These are phyloP conservation scores for Eugnorisma glareosa DNA, from an alignment of 2,888 invertebrate species.

Conservation along the genomic window DNA sequence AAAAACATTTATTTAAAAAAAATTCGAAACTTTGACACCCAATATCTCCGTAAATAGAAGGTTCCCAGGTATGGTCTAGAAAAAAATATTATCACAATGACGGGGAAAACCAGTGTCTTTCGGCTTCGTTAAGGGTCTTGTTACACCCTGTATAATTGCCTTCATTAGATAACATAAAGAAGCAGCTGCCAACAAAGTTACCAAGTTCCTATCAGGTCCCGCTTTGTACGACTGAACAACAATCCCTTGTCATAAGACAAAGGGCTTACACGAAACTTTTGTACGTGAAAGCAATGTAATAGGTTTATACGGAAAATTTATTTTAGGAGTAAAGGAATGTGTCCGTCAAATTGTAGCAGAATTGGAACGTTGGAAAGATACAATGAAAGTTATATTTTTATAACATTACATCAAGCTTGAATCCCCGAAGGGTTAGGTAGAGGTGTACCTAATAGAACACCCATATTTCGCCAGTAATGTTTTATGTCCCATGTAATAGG, in stretches of 20 bases:
- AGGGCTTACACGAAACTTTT: conserved; percentile 59
- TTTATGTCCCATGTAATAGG: no score
- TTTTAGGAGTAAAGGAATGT: neutral
- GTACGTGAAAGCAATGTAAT: conserved; percentile 45
- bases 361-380: neutral
- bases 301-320: conserved; percentile 23
- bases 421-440: neutral
- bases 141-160: conserved; percentile 56
- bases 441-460: no score
- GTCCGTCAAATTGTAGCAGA: neutral
- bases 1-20: no score
- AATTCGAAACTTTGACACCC: no score
- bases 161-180: conserved; percentile 40
- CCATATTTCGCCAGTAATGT: no score
- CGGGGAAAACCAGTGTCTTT: no score
- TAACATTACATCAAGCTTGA: neutral
- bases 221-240: conserved; percentile 41
- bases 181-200: conserved; percentile 52
- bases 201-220: conserved; percentile 49
- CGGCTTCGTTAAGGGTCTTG: no score
- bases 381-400: neutral
- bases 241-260: conserved; percentile 46
- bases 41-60: no score
- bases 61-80: no score
- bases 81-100: no score